These are phyloP conservation scores for Drosophila willistoni DNA, from an alignment of 1,140 invertebrate species.

Conservation along the genomic window DNA sequence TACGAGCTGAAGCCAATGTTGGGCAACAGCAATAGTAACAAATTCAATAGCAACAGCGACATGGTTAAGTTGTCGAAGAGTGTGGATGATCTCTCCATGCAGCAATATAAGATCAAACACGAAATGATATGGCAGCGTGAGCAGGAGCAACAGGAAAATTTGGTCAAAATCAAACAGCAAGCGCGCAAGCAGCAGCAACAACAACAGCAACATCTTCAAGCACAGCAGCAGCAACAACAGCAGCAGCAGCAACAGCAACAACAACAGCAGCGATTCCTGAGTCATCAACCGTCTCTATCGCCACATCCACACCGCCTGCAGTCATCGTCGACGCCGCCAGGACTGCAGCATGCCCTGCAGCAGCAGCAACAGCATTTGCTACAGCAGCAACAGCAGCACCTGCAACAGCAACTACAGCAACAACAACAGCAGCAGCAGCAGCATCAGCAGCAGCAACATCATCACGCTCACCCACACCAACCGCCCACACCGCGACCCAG, in stretches of 20 bases:
- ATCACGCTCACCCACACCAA: slow-evolving; percentile 65
- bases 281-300: slow-evolving; percentile 64
- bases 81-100: slow-evolving; percentile 76
- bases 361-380: slow-evolving; percentile 66
- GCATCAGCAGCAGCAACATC: slow-evolving; percentile 66
- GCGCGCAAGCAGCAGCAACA: slow-evolving; percentile 74
- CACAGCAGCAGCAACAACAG: slow-evolving; percentile 56
- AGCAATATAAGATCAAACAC: slow-evolving; percentile 72
- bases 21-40: slow-evolving; percentile 61
- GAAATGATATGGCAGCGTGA: slow-evolving; percentile 71
- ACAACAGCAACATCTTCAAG: slow-evolving; percentile 54
- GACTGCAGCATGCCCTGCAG: slow-evolving; percentile 72
- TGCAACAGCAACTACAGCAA: slow-evolving; percentile 58
- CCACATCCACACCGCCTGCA: slow-evolving; percentile 66
- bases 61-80: slow-evolving; percentile 79
- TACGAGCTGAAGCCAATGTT: slow-evolving; percentile 79
- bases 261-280: slow-evolving; percentile 62
- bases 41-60: slow-evolving; percentile 75
- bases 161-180: slow-evolving; percentile 76
- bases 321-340: slow-evolving; percentile 64
- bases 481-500: slow-evolving; percentile 61
- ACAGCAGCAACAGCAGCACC: slow-evolving; percentile 63
- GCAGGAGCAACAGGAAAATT: slow-evolving; percentile 77
- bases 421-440: slow-evolving; percentile 65
- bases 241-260: slow-evolving; percentile 60